A percentile compares a stretch with the other conserved stretches of the same genome.
These are phyloP conservation scores for Asobara japonica DNA, from an alignment of 1,140 invertebrate species.

Conservation along the genomic window DNA sequence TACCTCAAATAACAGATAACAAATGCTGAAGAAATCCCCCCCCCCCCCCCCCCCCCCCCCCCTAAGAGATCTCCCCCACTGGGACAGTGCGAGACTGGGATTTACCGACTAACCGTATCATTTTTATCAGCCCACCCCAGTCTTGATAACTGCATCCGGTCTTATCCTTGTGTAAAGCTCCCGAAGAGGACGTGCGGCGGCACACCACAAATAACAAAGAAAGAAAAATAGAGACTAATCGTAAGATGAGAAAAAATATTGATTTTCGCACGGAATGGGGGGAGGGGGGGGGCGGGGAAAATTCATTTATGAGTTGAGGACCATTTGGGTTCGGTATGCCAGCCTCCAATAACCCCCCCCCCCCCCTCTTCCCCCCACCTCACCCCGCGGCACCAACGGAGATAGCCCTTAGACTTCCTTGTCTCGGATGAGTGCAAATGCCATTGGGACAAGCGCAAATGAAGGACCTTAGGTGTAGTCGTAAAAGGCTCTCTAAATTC, in stretches of 20 bases:
- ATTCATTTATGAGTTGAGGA: neutral
- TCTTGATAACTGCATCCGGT: slow-evolving; percentile 27
- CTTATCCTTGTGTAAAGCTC: slow-evolving; percentile 21
- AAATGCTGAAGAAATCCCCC: slow-evolving; percentile 16
- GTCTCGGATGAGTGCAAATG: neutral
- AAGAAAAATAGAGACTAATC: neutral
- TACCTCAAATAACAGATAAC: slow-evolving; percentile 21
- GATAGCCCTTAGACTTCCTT: neutral
- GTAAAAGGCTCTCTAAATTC: neutral
- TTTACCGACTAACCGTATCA: slow-evolving; percentile 13
- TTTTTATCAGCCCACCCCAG: slow-evolving; percentile 2
- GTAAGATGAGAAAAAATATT: neutral
- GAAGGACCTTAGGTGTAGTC: too few relatives aligned
- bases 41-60: too few relatives aligned
- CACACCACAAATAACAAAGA: slow-evolving; percentile 15
- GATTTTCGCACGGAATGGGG: neutral
- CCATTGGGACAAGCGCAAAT: neutral
- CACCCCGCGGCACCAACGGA: too few relatives aligned
- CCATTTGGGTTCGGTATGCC: neutral
- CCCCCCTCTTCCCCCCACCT: too few relatives aligned
- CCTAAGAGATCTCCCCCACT: neutral
- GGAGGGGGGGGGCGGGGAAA: neutral
- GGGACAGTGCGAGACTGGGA: neutral
- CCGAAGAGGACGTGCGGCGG: neutral
- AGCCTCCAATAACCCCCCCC: neutral